Base-by-base conservation (phyloP, 1,140 invertebrate species). In the Campoletis sonorensis region DNA sequence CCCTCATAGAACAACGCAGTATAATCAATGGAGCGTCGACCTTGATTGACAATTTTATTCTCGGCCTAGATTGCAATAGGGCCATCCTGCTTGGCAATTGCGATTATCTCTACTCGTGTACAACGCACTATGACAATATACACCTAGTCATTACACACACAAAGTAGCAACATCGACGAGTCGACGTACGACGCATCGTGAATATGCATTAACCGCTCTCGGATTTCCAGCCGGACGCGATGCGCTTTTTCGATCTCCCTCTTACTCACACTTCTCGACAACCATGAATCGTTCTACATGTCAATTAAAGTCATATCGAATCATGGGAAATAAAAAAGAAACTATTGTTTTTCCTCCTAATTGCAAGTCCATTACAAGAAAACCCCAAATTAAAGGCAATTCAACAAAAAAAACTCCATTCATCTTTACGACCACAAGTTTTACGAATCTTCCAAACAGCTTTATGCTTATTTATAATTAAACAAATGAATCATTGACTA, bases 1-100 rank as follows among this genome's bases (percentile, higher is more conserved):
- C 71, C 71, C 71, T 49, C n/a, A 21, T 75, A 51, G 49, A 21
- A 1, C 61, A 64, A 77, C 54, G 33, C 73, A 49, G 58, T 67
- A 45, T 64, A 45, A 78, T 78, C 76, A 67, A 78, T 64, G 18
- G 79, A 85, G 70, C 54, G 84, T 73, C 77, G 81, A 89, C 87
- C 85, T 87, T 87, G 78, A 82, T 86, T 83, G 83, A 85, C 84
- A 85, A 88, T 87, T 86, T 86, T 76, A 80, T 21, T 67, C 61
- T 45, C 82, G 86, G 83, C 85, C 85, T 86, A 87, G 82, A 86
- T 87, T 85, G 85, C 86, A 89, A 89, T 87, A 86, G 86, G 85
- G 86, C 85, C 87, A 88, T 89, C 88, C 88, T 90, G 87, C 82
- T 87, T 85, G 84, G 82, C 87, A 89, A 87, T 87, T 87, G 84